A percentile compares a stretch with the other conserved stretches of the same genome.
Evolutionary conservation across 35 echinoderm and acorn worm genomes (phyloP).

Genomic region (Acanthaster planci): DNA sequence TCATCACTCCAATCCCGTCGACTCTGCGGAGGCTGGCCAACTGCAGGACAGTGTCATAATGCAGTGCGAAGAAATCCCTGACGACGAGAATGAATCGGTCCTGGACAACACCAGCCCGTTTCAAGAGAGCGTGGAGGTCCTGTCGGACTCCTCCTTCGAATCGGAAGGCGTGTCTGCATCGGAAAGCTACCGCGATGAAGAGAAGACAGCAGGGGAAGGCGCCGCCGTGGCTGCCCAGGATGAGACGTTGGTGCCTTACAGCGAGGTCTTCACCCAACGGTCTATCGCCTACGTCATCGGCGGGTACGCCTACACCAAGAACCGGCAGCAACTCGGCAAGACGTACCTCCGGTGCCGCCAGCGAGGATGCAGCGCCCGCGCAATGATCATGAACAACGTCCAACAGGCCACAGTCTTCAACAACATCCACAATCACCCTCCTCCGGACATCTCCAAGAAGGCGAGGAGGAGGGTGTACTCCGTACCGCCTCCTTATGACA

Average conservation of each 20-base stretch:
- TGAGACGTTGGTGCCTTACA: neutral
- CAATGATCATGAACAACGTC: neutral
- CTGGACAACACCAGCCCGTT: neutral
- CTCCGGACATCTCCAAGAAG: neutral
- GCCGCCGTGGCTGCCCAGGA: neutral
- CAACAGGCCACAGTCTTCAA: neutral
- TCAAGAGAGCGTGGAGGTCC: neutral
- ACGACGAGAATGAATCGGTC: neutral
- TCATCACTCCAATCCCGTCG: neutral
- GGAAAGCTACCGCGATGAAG: neutral
- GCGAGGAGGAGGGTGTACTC: neutral
- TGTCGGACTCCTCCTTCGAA: neutral
- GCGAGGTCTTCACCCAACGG: neutral
- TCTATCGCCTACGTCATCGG: neutral
- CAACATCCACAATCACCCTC: conserved; percentile 7
- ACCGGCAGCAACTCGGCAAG: neutral
- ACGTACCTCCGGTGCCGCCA: conserved; percentile 3
- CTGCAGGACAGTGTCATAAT: neutral
- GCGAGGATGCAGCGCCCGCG: neutral
- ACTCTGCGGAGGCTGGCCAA: neutral
- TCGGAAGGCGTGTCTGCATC: neutral
- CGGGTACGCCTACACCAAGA: conserved; percentile 2
- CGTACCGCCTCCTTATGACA: neutral
- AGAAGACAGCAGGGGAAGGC: neutral
- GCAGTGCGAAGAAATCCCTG: conserved; percentile 3